These are phyloP conservation scores for Tachina lurida DNA, from an alignment of 2,888 invertebrate species.

Conservation along the genomic window DNA sequence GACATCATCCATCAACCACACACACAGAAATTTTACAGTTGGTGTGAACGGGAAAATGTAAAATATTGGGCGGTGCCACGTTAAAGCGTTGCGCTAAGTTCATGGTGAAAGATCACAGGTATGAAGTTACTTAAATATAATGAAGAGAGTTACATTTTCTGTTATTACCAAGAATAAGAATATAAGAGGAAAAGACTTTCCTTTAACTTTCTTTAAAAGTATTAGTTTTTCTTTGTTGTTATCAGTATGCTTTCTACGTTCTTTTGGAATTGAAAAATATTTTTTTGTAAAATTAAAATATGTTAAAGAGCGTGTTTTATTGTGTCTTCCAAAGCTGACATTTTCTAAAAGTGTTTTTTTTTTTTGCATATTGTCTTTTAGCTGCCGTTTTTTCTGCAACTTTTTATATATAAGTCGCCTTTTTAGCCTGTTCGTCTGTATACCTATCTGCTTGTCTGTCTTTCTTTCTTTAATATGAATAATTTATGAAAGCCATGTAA, in stretches of 20 bases:
- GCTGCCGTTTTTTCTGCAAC: slow-evolving; percentile 47
- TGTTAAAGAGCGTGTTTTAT: not conserved
- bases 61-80: not conserved
- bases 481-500: slow-evolving; percentile 71
- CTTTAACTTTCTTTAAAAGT: not conserved
- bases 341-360: slow-evolving; percentile 18
- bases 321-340: slow-evolving; percentile 11
- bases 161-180: not conserved
- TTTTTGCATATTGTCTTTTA: slow-evolving; percentile 50
- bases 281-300: not conserved
- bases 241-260: not conserved
- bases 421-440: slow-evolving; percentile 1
- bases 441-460: not conserved
- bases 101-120: not conserved
- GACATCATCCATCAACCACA: slow-evolving; percentile 52
- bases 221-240: not conserved
- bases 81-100: not conserved
- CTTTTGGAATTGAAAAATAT: not conserved
- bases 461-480: slow-evolving; percentile 62
- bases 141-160: not conserved
- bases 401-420: slow-evolving; percentile 43
- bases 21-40: not conserved
- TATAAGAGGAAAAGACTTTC: too few species aligned
- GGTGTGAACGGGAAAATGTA: not conserved
- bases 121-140: not conserved